Conservation (phyloP, 2,888 invertebrate genomes). For the Yponomeuta malinellus region DNA sequence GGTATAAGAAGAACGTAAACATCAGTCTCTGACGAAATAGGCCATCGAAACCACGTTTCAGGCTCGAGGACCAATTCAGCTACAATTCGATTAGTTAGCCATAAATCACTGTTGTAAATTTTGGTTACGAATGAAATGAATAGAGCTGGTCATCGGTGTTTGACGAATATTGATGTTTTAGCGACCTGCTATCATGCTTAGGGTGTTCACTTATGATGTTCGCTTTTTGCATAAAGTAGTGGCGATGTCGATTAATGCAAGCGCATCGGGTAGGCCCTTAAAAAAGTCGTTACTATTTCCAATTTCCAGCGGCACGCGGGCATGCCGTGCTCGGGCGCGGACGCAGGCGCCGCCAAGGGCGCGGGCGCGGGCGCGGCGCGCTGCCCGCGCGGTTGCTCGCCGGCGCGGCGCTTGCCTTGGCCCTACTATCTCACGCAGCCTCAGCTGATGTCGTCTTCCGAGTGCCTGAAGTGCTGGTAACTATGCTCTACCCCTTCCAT, state of each 20-base stretch:
- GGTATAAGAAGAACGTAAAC: too few species aligned
- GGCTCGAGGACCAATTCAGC: not conserved
- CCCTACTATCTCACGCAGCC: constrained; percentile 24
- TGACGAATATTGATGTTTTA: too few species aligned
- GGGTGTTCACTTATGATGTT: too few species aligned
- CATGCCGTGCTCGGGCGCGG: constrained; percentile 20
- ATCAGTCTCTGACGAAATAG: too few species aligned
- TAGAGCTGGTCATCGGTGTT: too few species aligned
- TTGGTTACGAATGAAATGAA: too few species aligned
- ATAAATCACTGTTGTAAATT: too few species aligned
- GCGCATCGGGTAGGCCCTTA: too few species aligned
- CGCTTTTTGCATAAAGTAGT: not conserved
- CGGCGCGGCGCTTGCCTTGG: constrained; percentile 25
- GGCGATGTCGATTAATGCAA: too few species aligned
- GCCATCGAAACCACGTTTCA: not conserved
- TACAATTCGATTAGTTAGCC: not conserved
- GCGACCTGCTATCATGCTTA: too few species aligned
- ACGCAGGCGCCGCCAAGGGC: constrained; percentile 27
- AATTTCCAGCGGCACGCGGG: not conserved
- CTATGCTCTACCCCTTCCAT: constrained; percentile 10
- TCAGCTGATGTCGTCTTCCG: constrained; percentile 57
- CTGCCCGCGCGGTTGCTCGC: constrained; percentile 26
- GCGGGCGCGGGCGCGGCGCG: constrained; percentile 25
- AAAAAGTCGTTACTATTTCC: too few species aligned
- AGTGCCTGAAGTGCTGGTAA: constrained; percentile 63